Evolutionary conservation across 2,888 invertebrate genomes (phyloP).

Genomic region (Brassicogethes aeneus): DNA sequence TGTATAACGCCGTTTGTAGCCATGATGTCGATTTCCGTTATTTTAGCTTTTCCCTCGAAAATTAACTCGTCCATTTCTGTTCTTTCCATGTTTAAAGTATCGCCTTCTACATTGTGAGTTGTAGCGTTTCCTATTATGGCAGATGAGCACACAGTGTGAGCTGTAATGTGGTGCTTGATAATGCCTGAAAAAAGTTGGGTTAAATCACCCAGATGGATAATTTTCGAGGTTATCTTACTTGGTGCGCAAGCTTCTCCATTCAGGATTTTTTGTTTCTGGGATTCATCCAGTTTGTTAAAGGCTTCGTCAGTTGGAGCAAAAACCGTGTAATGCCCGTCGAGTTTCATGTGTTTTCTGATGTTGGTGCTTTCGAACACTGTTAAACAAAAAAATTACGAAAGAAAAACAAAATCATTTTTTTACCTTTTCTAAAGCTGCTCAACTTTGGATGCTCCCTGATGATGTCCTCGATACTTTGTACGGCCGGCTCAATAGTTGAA

Average conservation of each 20-base stretch:
- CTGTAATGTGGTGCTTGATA: slow-evolving; percentile 56
- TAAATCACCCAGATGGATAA: background rate
- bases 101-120: slow-evolving; percentile 45
- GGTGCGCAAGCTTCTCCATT: slow-evolving; percentile 50
- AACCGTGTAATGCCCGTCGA: slow-evolving; percentile 50
- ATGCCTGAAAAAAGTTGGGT: slow-evolving; percentile 42
- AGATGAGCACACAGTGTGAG: slow-evolving; percentile 56
- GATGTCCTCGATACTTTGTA: slow-evolving; percentile 47
- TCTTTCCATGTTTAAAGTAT: slow-evolving; percentile 42
- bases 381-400: slow-evolving; percentile 11
- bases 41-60: slow-evolving; percentile 50
- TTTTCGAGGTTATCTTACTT: slow-evolving; percentile 41
- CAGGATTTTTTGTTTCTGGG: slow-evolving; percentile 44
- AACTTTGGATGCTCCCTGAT: slow-evolving; percentile 50
- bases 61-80: slow-evolving; percentile 45
- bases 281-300: slow-evolving; percentile 49
- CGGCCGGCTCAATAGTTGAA: slow-evolving; percentile 49
- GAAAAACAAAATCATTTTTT: no score
- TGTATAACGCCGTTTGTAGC: slow-evolving; percentile 68
- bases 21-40: slow-evolving; percentile 52
- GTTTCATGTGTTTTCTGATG: slow-evolving; percentile 45
- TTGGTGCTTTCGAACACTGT: slow-evolving; percentile 51
- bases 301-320: slow-evolving; percentile 61
- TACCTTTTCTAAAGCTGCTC: slow-evolving; percentile 46
- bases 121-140: slow-evolving; percentile 48